phyloP scores from a whole-genome alignment of 2,113 vertebrate species.

The Glaucomys volans region DNA sequence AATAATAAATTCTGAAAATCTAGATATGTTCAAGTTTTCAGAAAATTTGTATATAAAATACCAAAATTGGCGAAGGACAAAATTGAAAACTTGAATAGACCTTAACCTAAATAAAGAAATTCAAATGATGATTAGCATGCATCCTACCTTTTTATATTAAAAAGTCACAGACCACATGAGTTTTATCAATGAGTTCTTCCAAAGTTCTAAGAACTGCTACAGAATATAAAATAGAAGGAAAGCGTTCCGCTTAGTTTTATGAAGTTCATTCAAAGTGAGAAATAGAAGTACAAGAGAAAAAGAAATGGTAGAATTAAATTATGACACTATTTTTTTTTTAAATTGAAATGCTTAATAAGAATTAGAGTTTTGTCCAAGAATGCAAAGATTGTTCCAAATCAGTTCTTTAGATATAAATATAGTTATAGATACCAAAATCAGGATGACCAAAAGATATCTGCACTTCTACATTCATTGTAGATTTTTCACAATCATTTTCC shows the following conservation, averaged over 20 bases:
- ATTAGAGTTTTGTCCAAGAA: neutral
- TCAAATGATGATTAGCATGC: neutral
- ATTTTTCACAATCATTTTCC: neutral
- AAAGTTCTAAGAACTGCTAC: neutral
- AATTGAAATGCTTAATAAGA: constrained; percentile 3
- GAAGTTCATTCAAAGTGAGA: constrained; percentile 25
- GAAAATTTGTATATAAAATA: neutral
- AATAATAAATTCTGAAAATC: neutral
- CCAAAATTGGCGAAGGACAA: neutral
- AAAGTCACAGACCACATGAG: neutral
- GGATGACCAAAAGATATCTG: neutral
- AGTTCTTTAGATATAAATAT: neutral
- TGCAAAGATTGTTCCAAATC: neutral
- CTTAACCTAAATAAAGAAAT: neutral
- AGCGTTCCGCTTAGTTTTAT: constrained; percentile 1
- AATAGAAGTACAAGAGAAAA: neutral
- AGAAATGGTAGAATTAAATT: neutral
- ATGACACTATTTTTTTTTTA: neutral
- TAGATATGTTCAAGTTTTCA: neutral
- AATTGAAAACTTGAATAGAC: neutral
- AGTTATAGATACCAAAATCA: neutral
- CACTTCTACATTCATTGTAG: neutral
- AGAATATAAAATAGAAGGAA: neutral
- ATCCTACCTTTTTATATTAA: neutral
- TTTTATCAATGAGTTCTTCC: neutral